Base-by-base conservation (phyloP, 2,797 vertebrate species). In the Myotis myotis region DNA sequence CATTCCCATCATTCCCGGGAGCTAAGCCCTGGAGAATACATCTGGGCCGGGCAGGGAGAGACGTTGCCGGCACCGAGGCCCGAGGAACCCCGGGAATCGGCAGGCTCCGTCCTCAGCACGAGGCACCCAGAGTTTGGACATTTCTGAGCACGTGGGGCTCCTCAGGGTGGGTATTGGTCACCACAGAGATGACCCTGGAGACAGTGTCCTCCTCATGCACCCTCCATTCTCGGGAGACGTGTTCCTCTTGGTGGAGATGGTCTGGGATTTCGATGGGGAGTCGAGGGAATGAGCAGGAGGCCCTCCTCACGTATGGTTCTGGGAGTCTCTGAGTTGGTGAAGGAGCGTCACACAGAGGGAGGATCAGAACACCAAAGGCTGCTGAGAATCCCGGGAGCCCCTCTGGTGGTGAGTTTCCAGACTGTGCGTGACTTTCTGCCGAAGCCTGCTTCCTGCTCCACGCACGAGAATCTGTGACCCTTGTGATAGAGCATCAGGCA, bases 11-110 rank as follows among this genome's bases (percentile, higher is more conserved):
- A 0, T 55, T 87, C 96, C 91, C 82, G 22, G 0, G 41, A 92
- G 66, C 91, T 70, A 36, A 95, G 81, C 80, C 87, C 95, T 76
- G 33, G 78, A 85, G 96, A 94, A 71, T 72, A 85, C 91, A 79
- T 85, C 89, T 87, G 53, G 38, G 70, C 84, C 17, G 79, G 74
- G 66, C 75, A 64, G 75, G 33, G 55, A 72, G 74, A 25, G 47
- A 10, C 25, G 10, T n/a, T 6, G 57, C 86, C 64, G 19, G 41
- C 57, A 20, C 70, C 3, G 0, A 82, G 92, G 72, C 71, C 82
- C 79, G 0, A 25, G 62, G 57, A 57, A 60, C 66, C 71, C 2
- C 0, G 22, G 79, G 71, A 49, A 80, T 33, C 71, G 10, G 16
- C 23, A 3, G 57, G n/a, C 62, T 64, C 17, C 33, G 0, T n/a